Percentiles rank a stretch among this genome's conserved stretches.
Conservation (phyloP, 2,888 invertebrate genomes). For the Rhamnusium bicolor region DNA sequence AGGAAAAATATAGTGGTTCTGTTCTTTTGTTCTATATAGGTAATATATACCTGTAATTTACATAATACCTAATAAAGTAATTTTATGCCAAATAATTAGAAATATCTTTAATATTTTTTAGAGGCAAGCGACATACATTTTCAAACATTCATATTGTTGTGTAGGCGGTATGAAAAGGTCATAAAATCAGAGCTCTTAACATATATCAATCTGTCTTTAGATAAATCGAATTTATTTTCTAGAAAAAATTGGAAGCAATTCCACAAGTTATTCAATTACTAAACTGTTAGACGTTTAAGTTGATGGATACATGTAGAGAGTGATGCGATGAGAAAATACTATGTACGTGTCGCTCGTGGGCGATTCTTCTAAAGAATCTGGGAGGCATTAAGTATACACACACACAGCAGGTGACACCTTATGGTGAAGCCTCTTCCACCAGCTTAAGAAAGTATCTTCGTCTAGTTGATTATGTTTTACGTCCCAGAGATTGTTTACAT, state of each 20-base stretch:
- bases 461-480: background rate
- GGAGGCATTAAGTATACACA: constrained; percentile 6
- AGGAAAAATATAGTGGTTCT: no score
- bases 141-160: background rate
- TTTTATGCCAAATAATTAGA: no score
- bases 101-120: no score
- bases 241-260: constrained; percentile 2
- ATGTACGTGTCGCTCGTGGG: background rate
- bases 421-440: constrained; percentile 6
- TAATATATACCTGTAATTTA: no score
- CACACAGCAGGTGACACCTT: constrained; percentile 2
- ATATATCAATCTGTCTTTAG: constrained; percentile 17
- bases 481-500: constrained; percentile 24
- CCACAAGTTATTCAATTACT: constrained; percentile 13
- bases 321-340: background rate
- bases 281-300: background rate
- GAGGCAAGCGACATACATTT: no score
- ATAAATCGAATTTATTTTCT: constrained; percentile 15
- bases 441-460: background rate
- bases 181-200: background rate
- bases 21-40: no score
- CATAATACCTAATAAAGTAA: no score
- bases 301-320: constrained; percentile 15
- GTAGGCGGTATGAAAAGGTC: background rate
- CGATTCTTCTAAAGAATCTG: background rate